Conservation (phyloP, 2,888 invertebrate genomes). For the Cylindroiulus punctatus region DNA sequence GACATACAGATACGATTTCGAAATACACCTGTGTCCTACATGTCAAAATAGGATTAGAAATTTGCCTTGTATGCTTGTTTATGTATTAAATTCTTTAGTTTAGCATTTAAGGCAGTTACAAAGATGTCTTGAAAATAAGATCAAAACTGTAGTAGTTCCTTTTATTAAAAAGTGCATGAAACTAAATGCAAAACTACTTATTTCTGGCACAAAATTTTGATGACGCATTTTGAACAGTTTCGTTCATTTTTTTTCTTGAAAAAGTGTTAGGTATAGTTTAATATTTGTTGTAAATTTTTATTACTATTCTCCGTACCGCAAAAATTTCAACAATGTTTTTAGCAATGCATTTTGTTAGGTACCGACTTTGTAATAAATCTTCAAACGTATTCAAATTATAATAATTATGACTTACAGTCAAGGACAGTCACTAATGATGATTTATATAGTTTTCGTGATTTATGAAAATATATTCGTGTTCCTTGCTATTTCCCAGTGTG, state of each 20-base stretch:
- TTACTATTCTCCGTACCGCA: background rate
- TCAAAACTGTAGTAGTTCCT: too few species aligned
- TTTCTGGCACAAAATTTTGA: background rate
- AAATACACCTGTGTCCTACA: constrained; percentile 21
- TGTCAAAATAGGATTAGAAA: background rate
- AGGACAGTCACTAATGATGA: constrained; percentile 12
- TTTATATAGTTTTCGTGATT: background rate
- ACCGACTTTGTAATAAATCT: background rate
- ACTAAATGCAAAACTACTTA: too few species aligned
- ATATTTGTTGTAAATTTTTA: background rate
- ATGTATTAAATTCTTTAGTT: background rate
- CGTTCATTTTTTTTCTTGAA: background rate
- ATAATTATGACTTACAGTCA: constrained; percentile 11
- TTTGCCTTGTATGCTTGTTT: too few species aligned
- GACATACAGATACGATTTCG: background rate
- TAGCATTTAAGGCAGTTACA: background rate
- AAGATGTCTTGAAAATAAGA: background rate
- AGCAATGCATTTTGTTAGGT: background rate
- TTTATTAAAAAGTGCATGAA: too few species aligned
- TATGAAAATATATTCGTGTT: background rate
- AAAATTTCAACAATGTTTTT: background rate
- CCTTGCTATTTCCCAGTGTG: too few species aligned
- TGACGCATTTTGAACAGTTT: background rate
- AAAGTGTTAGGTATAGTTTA: background rate
- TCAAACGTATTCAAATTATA: background rate